Conservation (phyloP, 2,797 vertebrate genomes). For the Lagocephalus sceleratus region DNA sequence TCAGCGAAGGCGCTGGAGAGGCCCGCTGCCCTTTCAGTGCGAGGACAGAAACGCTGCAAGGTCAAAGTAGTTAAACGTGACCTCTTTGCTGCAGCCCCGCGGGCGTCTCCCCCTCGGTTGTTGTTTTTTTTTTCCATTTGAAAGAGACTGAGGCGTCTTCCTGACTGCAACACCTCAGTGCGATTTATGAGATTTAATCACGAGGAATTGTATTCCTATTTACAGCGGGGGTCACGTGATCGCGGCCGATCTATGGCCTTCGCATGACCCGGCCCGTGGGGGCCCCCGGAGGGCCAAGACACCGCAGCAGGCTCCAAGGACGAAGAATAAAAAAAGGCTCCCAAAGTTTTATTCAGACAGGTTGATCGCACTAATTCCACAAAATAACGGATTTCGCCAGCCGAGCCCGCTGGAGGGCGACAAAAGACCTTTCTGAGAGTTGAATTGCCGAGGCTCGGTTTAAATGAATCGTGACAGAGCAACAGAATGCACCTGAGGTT, state of each 20-base stretch:
- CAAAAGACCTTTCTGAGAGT: conserved; percentile 17
- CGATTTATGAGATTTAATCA: neutral
- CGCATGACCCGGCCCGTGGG: too few species aligned
- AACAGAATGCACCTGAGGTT: too few species aligned
- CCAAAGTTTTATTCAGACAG: conserved; percentile 16
- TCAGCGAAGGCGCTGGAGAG: too few species aligned
- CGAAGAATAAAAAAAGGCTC: too few species aligned
- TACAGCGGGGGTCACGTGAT: neutral
- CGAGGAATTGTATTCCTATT: conserved; percentile 2
- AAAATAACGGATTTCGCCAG: neutral
- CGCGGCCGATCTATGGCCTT: too few species aligned
- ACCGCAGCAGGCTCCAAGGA: neutral
- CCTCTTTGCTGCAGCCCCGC: neutral
- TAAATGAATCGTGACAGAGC: too few species aligned
- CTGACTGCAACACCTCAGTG: neutral
- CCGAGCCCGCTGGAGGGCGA: conserved; percentile 47
- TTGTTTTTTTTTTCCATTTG: neutral
- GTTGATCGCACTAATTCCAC: too few species aligned
- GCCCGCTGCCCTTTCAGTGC: too few species aligned
- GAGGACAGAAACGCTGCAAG: too few species aligned
- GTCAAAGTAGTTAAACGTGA: neutral
- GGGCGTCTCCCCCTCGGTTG: neutral
- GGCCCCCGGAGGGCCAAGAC: too few species aligned
- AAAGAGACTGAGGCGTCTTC: neutral
- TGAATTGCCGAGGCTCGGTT: neutral